Evolutionary conservation across 2,888 invertebrate genomes (phyloP).

Genomic region (Ichneumoninae sp.): DNA sequence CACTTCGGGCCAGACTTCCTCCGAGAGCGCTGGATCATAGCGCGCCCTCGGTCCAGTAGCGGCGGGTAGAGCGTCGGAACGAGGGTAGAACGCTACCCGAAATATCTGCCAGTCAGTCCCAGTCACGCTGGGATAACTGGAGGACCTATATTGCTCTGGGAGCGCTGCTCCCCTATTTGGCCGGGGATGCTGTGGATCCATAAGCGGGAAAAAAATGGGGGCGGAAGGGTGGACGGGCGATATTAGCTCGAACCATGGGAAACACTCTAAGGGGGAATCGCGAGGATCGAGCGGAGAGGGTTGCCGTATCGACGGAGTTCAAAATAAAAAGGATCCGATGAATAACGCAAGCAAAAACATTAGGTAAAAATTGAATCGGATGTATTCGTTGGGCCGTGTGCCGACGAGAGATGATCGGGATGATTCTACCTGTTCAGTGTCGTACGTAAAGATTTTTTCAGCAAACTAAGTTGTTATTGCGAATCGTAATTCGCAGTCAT

Average conservation of each 20-base stretch:
- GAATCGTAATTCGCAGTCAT: no score
- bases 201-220: background rate
- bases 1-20: background rate
- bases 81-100: background rate
- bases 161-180: background rate
- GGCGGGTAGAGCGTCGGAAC: background rate
- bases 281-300: background rate
- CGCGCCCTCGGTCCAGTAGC: constrained; percentile 4
- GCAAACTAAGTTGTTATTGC: no score
- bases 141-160: constrained; percentile 1
- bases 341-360: background rate
- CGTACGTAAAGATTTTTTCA: no score
- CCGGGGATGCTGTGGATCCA: background rate
- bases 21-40: constrained; percentile 7
- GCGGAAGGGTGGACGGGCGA: constrained; percentile 1
- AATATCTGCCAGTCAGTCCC: constrained; percentile 35
- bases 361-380: background rate
- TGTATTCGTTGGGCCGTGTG: background rate
- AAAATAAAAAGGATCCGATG: background rate
- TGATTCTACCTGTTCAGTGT: no score
- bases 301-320: background rate
- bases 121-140: constrained; percentile 32
- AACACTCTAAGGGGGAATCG: background rate
- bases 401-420: no score
- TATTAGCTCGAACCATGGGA: background rate